phyloP scores from a whole-genome alignment of 2,113 vertebrate genomes.

The Melanotaenia duboulayi region DNA sequence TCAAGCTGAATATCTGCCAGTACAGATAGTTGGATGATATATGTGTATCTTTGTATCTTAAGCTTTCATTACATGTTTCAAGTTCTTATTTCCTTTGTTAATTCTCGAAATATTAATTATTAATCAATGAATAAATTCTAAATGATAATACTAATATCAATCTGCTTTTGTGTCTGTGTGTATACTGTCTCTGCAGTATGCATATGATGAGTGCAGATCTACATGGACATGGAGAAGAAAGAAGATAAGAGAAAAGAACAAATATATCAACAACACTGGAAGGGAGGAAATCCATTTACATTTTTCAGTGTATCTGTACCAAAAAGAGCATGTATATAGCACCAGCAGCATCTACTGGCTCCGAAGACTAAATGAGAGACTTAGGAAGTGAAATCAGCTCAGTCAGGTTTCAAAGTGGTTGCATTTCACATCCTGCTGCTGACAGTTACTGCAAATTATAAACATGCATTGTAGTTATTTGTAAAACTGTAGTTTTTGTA shows the following conservation, averaged over 20 bases:
- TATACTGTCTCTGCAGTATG: neutral
- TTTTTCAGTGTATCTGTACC: neutral
- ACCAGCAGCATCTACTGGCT: neutral
- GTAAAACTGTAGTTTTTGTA: too few relatives aligned
- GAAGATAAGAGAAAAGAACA: conserved; percentile 17
- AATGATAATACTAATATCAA: neutral
- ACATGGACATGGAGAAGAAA: neutral
- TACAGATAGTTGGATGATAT: neutral
- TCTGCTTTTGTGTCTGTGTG: conserved; percentile 2
- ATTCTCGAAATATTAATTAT: neutral
- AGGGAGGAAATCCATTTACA: neutral
- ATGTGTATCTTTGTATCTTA: neutral
- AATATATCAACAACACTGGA: neutral
- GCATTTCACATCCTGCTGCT: neutral
- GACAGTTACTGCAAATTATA: too few relatives aligned
- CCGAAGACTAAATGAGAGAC: neutral
- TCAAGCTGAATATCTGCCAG: neutral
- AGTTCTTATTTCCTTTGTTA: neutral
- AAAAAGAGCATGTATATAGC: neutral
- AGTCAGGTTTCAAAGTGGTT: neutral
- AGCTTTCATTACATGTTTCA: neutral
- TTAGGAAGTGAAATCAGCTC: neutral
- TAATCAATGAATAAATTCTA: too few relatives aligned
- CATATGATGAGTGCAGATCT: conserved; percentile 21
- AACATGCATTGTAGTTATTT: too few relatives aligned